Percentiles rank a stretch among this genome's conserved stretches.
phyloP scores from a whole-genome alignment of 2,113 vertebrate genomes.

The Gobius niger region DNA sequence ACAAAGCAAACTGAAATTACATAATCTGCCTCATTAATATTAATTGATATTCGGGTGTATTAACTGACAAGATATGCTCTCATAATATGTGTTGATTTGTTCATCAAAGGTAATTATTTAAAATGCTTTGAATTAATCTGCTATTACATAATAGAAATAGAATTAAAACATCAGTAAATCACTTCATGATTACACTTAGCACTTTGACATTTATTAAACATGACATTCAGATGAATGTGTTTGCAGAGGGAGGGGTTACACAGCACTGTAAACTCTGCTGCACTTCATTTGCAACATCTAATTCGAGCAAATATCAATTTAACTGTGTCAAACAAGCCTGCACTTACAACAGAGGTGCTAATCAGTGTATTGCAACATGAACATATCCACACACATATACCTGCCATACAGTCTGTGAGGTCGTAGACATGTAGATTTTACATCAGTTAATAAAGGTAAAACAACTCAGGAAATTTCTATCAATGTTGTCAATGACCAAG shows the following conservation, averaged over 20 bases:
- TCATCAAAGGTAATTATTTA: background rate
- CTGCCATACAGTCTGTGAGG: background rate
- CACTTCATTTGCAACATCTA: slow-evolving; percentile 13
- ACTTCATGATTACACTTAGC: slow-evolving; percentile 18
- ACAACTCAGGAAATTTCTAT: no score
- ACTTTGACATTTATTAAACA: slow-evolving; percentile 25
- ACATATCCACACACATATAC: slow-evolving; percentile 2
- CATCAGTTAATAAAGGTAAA: no score
- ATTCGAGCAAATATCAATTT: slow-evolving; percentile 3
- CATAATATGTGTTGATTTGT: background rate
- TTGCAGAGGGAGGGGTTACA: slow-evolving; percentile 8
- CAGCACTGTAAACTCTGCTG: background rate
- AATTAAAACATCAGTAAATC: slow-evolving; percentile 24
- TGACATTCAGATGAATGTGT: slow-evolving; percentile 3
- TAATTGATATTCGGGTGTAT: background rate
- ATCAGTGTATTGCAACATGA: background rate
- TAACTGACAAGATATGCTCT: background rate
- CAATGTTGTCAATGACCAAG: no score
- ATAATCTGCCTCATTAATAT: background rate
- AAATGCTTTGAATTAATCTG: background rate
- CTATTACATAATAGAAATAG: slow-evolving; percentile 26
- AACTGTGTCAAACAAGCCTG: slow-evolving; percentile 11
- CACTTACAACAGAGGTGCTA: slow-evolving; percentile 5
- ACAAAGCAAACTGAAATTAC: background rate
- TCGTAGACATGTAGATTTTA: slow-evolving; percentile 3